These are phyloP conservation scores for Eledona agricola DNA, from an alignment of 2,888 invertebrate species.

Conservation along the genomic window DNA sequence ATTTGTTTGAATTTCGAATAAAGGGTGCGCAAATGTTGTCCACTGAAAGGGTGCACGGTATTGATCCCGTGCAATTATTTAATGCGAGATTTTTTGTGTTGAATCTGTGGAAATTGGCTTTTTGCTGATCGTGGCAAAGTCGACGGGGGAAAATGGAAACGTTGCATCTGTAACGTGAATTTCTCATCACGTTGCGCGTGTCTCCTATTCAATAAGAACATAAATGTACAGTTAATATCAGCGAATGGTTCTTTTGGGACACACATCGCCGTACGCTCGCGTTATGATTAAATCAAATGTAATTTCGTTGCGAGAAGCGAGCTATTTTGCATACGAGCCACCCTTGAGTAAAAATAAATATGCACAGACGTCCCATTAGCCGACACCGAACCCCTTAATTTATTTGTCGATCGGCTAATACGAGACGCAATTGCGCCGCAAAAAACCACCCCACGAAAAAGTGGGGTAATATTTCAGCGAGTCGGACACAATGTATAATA, in stretches of 20 bases:
- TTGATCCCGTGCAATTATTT: conserved; percentile 27
- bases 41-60: conserved; percentile 17
- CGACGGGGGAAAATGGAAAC: conserved; percentile 33
- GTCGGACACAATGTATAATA: conserved; percentile 51
- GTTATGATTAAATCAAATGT: conserved; percentile 38
- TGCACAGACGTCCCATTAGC: conserved; percentile 32
- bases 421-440: conserved; percentile 29
- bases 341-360: conserved; percentile 35
- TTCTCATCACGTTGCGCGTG: conserved; percentile 35
- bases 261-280: conserved; percentile 25
- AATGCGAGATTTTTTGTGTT: conserved; percentile 40
- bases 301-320: conserved; percentile 26
- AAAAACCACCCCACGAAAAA: conserved; percentile 25
- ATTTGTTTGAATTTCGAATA: conserved; percentile 35
- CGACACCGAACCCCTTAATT: conserved; percentile 34
- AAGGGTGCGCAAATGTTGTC: too few species aligned
- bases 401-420: conserved; percentile 35
- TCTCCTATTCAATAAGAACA: conserved; percentile 33
- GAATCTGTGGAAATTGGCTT: conserved; percentile 46
- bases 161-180: conserved; percentile 30
- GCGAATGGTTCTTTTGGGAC: conserved; percentile 35
- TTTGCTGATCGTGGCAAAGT: conserved; percentile 45
- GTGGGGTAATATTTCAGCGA: conserved; percentile 49
- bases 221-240: conserved; percentile 37
- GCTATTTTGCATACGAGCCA: conserved; percentile 6